These are phyloP conservation scores for Pomacea canaliculata DNA, from an alignment of 2,888 invertebrate species.

Conservation along the genomic window DNA sequence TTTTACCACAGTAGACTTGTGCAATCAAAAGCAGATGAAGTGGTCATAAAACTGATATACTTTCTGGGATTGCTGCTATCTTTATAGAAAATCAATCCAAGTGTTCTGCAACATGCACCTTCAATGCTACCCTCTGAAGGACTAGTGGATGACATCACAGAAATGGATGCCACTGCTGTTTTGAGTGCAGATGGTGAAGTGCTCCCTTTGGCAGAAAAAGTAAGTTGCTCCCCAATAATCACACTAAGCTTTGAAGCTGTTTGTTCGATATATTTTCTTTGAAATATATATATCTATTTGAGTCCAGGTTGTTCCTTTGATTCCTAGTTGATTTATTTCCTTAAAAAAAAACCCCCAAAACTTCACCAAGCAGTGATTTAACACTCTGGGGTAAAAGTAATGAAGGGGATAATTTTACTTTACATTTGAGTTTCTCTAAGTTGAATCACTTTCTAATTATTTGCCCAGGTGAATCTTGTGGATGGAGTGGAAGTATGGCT, in stretches of 20 bases:
- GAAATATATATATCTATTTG: too few relatives aligned
- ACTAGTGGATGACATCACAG: conserved; percentile 55
- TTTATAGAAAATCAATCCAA: conserved; percentile 57
- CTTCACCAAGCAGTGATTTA: too few relatives aligned
- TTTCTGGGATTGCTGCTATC: too few relatives aligned
- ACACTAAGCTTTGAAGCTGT: neutral
- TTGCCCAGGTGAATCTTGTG: conserved; percentile 57
- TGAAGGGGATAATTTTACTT: too few relatives aligned
- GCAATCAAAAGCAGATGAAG: neutral
- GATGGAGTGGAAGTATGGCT: conserved; percentile 69
- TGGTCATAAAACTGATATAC: too few relatives aligned
- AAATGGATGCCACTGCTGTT: conserved; percentile 64
- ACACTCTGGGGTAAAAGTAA: too few relatives aligned
- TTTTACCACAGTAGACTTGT: neutral
- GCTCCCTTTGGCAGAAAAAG: conserved; percentile 60
- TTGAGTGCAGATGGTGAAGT: conserved; percentile 65
- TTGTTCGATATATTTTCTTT: too few relatives aligned
- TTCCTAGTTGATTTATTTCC: too few relatives aligned
- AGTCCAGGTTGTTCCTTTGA: too few relatives aligned
- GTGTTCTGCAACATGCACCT: conserved; percentile 51
- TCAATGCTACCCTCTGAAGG: conserved; percentile 65
- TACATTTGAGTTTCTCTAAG: too few relatives aligned
- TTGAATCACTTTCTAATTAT: neutral
- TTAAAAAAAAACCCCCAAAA: too few relatives aligned
- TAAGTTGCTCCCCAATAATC: conserved; percentile 23